Evolutionary conservation across 2,797 vertebrate species (phyloP), one percentile per base, ranked within the genome.

Genomic region (Discoglossus pictus): DNA sequence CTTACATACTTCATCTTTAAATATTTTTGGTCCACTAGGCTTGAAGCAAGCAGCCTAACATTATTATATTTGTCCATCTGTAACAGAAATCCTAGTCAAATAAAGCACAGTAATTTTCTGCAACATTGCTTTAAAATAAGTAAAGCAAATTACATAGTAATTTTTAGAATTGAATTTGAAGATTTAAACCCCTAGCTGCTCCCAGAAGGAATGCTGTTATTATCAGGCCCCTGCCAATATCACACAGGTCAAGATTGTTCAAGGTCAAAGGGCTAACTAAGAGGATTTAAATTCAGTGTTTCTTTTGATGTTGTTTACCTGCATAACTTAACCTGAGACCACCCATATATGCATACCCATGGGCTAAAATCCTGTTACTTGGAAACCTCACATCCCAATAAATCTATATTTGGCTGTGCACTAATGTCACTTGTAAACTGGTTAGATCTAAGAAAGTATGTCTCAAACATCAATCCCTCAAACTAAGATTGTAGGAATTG

Each of bases 321-420:
- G 31, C 58, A 61, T 54, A 68, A n/a, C 47, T 68, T 16, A 68
- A 46, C 55, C 17, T 54, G 39, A 10, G 58, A 58, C 66, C 66
- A 68, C 66, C 56, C 66, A 61, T n/a, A n/a, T n/a, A 10, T 47
- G 40, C 52, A 61, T 54, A 15, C 35, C 35, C 39, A 46, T 46
- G 39, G 24, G 48, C 50, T 18, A 24, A 61, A 68, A 68, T 61
- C 66, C 66, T 25, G 47, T 68, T 68, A 53, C 66, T 54, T 46
- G 54, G 66, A 61, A 52, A 68, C 66, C 48, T 21, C 25, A 21
- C 24, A 34, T 40, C 35, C 36, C 4, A 67, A 59, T 42, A 54
- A 17, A 54, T 54, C 38, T 55, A 25, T 40, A 18, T 54, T 24
- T 2, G 27, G 6, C n/a, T 44, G 36, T 46, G 61, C 47, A 31